Evolutionary conservation across 2,113 vertebrate species (phyloP), one percentile per base, ranked within the genome.

Genomic region (Pholis gunnellus): DNA sequence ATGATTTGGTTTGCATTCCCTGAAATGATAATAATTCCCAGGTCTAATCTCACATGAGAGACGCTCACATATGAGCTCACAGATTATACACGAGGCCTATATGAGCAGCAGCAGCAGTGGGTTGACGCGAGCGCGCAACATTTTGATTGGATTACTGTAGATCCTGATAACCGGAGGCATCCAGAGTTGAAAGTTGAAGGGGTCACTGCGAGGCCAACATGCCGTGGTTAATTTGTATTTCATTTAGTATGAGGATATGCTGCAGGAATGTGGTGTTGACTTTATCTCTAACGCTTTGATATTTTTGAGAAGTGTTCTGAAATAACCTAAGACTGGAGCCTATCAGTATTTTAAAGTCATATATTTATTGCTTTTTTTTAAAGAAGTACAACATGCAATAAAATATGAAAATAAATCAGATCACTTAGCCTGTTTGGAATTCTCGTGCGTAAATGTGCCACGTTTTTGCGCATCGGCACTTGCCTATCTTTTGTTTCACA

Each of bases 161-260:
- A 89, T 90, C 44, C 72, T 85, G 83, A 92, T 90, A 64, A 87
- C 72, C 56, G 60, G 84, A 82, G 74, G 89, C 92, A 88, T 46
- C 75, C 72, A 80, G 87, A 88, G 87, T 91, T 87, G 78, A 94
- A 82, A 91, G 91, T 85, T 89, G 88, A 91, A 76, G 57, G 83
- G 92, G 91, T 93, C 89, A 93, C 36, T 4, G 72, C 18, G 66
- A 82, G 93, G 91, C 87, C 85, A 92, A 11, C 78, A 50, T 27
- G 74, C 67, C 29, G 42, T 9, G 18, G 64, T 69, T 38, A 64
- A 57, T 59, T 46, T 44, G 6, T 34, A 36, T 59, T 25, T 72
- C 17, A 77, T 88, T 72, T 54, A 29, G 56, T 7, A 7, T 59
- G 56, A 14, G 25, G 25, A 29, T 15, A 59, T 25, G 56, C 29